A percentile compares a stretch with the other conserved stretches of the same genome.
These are phyloP conservation scores for Coregonus clupeaformis DNA, from an alignment of 2,113 vertebrate genomes.

Conservation along the genomic window DNA sequence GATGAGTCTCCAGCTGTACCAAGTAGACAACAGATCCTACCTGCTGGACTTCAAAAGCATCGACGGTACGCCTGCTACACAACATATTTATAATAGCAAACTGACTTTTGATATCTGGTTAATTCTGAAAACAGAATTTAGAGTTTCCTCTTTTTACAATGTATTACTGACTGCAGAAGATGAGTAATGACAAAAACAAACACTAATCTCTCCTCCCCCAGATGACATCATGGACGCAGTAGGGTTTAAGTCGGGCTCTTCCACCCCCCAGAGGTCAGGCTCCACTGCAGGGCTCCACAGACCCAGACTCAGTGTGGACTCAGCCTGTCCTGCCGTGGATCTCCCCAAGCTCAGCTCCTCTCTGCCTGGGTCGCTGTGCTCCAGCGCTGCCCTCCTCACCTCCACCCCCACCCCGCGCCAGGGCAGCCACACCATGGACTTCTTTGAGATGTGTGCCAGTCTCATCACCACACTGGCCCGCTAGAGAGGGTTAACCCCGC, in stretches of 20 bases:
- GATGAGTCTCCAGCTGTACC: slow-evolving; percentile 99
- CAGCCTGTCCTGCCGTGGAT: slow-evolving; percentile 65
- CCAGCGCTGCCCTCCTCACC: slow-evolving; percentile 72
- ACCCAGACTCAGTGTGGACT: slow-evolving; percentile 90
- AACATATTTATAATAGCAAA: background rate
- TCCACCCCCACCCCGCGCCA: slow-evolving; percentile 69
- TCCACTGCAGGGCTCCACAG: slow-evolving; percentile 86
- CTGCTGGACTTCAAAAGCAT: slow-evolving; percentile 99
- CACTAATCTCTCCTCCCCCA: slow-evolving; percentile 39
- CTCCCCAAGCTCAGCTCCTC: slow-evolving; percentile 81
- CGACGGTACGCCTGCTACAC: slow-evolving; percentile 77
- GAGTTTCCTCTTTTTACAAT: no score
- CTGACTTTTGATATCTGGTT: no score
- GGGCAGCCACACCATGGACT: slow-evolving; percentile 98
- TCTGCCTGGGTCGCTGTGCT: slow-evolving; percentile 81
- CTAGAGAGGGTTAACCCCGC: slow-evolving; percentile 65
- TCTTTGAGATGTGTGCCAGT: slow-evolving; percentile 99
- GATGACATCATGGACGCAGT: slow-evolving; percentile 87
- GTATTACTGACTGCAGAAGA: no score
- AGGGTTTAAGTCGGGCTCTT: slow-evolving; percentile 84
- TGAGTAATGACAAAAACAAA: no score
- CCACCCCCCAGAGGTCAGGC: slow-evolving; percentile 91
- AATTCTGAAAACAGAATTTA: no score
- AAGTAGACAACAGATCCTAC: slow-evolving; percentile 96
- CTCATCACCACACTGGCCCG: slow-evolving; percentile 93